These are phyloP conservation scores for Lissocephala sabroskyi DNA, from an alignment of 2,888 invertebrate genomes.

Conservation along the genomic window DNA sequence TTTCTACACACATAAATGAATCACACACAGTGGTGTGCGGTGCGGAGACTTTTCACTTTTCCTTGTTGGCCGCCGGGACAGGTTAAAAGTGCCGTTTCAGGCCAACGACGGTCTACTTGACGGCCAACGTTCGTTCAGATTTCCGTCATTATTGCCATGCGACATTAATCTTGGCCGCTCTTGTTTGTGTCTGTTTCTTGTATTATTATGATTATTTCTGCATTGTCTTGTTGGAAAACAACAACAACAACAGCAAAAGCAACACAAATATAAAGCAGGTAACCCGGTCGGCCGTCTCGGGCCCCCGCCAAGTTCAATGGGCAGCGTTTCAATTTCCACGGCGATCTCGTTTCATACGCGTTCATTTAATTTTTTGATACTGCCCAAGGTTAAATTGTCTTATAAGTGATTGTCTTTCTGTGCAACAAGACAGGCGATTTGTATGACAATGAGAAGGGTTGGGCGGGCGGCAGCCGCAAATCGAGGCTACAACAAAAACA, in stretches of 20 bases:
- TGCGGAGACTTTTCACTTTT: conserved; percentile 4
- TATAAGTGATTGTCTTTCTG: too few relatives aligned
- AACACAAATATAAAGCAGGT: neutral
- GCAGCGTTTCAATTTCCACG: too few relatives aligned
- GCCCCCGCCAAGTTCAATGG: too few relatives aligned
- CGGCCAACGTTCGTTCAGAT: conserved; percentile 21
- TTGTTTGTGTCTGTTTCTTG: conserved; percentile 19
- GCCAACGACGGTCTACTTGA: conserved; percentile 24
- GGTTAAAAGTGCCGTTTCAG: neutral
- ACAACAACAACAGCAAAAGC: neutral
- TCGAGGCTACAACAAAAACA: too few relatives aligned
- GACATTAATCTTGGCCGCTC: conserved; percentile 45
- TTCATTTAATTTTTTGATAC: too few relatives aligned
- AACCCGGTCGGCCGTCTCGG: neutral
- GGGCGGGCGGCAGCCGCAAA: too few relatives aligned
- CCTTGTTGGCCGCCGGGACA: neutral
- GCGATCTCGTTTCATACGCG: too few relatives aligned
- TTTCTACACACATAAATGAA: too few relatives aligned
- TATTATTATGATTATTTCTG: conserved; percentile 18
- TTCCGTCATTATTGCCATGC: conserved; percentile 48
- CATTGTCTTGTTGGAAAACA: conserved; percentile 8
- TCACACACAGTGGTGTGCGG: too few relatives aligned
- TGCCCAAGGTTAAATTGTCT: too few relatives aligned
- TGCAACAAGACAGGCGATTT: too few relatives aligned
- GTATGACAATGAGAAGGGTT: too few relatives aligned